Evolutionary conservation across 2,113 vertebrate species (phyloP).

Genomic region (Cervus canadensis): DNA sequence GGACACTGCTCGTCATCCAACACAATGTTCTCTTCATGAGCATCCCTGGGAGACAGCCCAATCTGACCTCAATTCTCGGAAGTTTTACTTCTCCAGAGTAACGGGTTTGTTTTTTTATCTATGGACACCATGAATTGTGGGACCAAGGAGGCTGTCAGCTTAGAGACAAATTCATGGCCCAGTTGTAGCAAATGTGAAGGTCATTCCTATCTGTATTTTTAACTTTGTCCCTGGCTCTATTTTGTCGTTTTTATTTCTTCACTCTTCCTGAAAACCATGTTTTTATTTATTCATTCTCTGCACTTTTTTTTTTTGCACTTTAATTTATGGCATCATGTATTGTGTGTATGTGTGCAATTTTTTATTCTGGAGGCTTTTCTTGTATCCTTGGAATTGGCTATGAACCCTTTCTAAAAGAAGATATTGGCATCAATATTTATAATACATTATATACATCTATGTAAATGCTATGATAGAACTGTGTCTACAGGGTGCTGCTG

Average conservation of each 20-base stretch:
- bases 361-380: not conserved
- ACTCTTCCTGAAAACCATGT: not conserved
- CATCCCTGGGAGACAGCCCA: constrained; percentile 22
- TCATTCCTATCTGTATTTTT: not conserved
- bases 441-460: not conserved
- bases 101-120: constrained; percentile 10
- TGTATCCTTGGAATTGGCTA: not conserved
- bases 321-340: not conserved
- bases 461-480: not conserved
- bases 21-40: constrained; percentile 13
- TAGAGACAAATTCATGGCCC: constrained; percentile 20
- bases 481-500: not conserved
- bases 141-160: not conserved
- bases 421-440: not conserved
- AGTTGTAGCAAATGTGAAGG: not conserved
- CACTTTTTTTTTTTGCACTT: not conserved
- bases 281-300: constrained; percentile 18
- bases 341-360: not conserved
- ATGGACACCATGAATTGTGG: not conserved
- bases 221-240: not conserved
- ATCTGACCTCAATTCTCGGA: not conserved
- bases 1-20: not conserved
- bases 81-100: constrained; percentile 27
- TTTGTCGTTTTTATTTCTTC: constrained; percentile 25
- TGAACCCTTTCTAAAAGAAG: not conserved